These are phyloP conservation scores for Anomalospiza imberbis DNA, from an alignment of 2,797 vertebrate genomes.

Conservation along the genomic window DNA sequence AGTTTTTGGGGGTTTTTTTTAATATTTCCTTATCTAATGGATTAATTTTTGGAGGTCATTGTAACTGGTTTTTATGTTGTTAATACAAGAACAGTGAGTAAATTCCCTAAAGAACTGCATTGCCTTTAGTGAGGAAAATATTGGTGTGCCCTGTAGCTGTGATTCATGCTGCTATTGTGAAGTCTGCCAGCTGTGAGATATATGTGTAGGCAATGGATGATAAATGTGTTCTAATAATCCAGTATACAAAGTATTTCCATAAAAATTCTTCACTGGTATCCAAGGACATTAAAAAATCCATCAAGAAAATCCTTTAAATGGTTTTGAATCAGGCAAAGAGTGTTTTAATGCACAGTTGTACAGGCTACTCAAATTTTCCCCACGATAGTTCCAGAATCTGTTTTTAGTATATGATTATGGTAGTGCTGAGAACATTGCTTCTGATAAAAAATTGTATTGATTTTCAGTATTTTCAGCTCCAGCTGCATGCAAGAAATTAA, in stretches of 20 bases:
- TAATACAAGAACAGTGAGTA: slow-evolving; percentile 20
- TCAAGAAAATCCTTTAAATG: slow-evolving; percentile 20
- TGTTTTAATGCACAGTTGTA: slow-evolving; percentile 13
- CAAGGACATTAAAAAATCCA: slow-evolving; percentile 46
- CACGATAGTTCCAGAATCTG: slow-evolving; percentile 27
- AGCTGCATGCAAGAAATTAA: neutral
- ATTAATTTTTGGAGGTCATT: neutral
- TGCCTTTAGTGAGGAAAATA: slow-evolving; percentile 43
- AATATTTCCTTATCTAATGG: neutral
- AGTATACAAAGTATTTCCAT: slow-evolving; percentile 39
- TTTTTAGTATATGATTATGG: slow-evolving; percentile 15
- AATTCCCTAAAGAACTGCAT: neutral
- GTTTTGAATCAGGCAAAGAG: slow-evolving; percentile 1
- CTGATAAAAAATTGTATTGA: neutral
- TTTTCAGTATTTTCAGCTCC: neutral
- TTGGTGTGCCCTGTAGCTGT: slow-evolving; percentile 18
- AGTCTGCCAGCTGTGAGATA: slow-evolving; percentile 45
- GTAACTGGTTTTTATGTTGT: neutral
- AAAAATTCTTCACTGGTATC: slow-evolving; percentile 46
- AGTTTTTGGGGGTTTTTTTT: neutral
- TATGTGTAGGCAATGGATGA: slow-evolving; percentile 1
- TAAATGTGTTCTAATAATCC: slow-evolving; percentile 41
- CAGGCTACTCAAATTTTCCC: slow-evolving; percentile 37
- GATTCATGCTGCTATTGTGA: slow-evolving; percentile 41
- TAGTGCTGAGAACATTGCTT: neutral